phyloP scores from a whole-genome alignment of 1,140 invertebrate genomes.

The Chrysoperla carnea region DNA sequence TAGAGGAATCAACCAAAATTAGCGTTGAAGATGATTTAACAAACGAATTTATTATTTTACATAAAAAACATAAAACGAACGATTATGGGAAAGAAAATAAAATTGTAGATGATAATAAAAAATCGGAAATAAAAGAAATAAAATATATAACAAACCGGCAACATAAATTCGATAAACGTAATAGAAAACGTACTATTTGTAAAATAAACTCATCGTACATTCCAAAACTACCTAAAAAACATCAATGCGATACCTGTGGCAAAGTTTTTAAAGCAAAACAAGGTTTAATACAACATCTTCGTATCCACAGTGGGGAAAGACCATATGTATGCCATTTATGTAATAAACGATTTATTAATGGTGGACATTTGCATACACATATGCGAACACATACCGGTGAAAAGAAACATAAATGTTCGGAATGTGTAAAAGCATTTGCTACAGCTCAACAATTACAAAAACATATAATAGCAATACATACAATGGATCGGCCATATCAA shows the following conservation, averaged over 20 bases:
- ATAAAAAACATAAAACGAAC: neutral
- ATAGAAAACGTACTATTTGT: slow-evolving; percentile 2
- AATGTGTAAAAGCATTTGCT: slow-evolving; percentile 32
- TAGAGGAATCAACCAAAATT: no score
- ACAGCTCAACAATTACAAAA: slow-evolving; percentile 32
- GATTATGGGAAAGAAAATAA: slow-evolving; percentile 2
- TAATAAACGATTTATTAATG: slow-evolving; percentile 31
- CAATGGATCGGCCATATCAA: slow-evolving; percentile 35
- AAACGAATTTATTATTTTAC: no score
- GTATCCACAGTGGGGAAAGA: slow-evolving; percentile 36
- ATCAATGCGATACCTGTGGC: slow-evolving; percentile 18
- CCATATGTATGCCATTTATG: slow-evolving; percentile 44
- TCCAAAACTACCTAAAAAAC: slow-evolving; percentile 12
- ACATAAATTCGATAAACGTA: slow-evolving; percentile 7
- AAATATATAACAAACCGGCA: slow-evolving; percentile 6
- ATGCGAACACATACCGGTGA: slow-evolving; percentile 40
- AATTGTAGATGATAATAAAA: slow-evolving; percentile 4
- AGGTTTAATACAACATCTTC: slow-evolving; percentile 18
- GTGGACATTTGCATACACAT: slow-evolving; percentile 23
- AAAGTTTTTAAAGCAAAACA: slow-evolving; percentile 20
- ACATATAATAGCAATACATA: slow-evolving; percentile 47
- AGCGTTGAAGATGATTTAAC: no score
- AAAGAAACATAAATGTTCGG: slow-evolving; percentile 34
- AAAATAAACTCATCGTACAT: slow-evolving; percentile 1
- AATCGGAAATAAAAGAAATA: slow-evolving; percentile 10